phyloP scores from a whole-genome alignment of 1,140 invertebrate species.

The Cyclargus thomasi region DNA sequence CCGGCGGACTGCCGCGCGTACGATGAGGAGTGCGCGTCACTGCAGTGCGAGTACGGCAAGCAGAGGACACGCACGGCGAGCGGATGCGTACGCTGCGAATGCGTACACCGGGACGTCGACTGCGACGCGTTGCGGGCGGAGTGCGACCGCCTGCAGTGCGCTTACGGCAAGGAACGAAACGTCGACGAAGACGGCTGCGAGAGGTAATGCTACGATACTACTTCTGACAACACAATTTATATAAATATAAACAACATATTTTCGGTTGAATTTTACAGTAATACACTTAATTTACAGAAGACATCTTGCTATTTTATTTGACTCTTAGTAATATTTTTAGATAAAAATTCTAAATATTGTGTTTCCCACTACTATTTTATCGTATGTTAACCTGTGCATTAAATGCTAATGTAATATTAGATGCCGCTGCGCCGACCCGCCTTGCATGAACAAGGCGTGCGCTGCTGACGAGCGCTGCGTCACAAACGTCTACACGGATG shows the following conservation, averaged over 20 bases:
- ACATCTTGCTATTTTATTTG: too few relatives aligned
- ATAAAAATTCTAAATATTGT: too few relatives aligned
- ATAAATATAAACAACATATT: not conserved
- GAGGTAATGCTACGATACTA: too few relatives aligned
- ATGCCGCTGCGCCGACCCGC: slow-evolving; percentile 73
- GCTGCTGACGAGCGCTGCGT: slow-evolving; percentile 80
- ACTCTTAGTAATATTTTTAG: too few relatives aligned
- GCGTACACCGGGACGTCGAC: slow-evolving; percentile 56
- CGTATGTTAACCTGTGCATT: too few relatives aligned
- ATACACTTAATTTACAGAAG: too few relatives aligned
- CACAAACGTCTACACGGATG: slow-evolving; percentile 75
- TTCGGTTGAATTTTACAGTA: too few relatives aligned
- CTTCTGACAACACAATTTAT: too few relatives aligned
- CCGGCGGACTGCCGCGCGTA: slow-evolving; percentile 72
- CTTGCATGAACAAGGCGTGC: slow-evolving; percentile 81
- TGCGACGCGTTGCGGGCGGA: slow-evolving; percentile 48
- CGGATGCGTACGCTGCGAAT: slow-evolving; percentile 85
- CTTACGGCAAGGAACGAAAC: slow-evolving; percentile 83
- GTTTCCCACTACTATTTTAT: too few relatives aligned
- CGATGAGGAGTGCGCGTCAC: slow-evolving; percentile 75
- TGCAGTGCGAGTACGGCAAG: slow-evolving; percentile 85
- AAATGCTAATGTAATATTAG: slow-evolving; percentile 25
- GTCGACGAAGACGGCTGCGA: slow-evolving; percentile 80
- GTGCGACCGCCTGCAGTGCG: slow-evolving; percentile 80
- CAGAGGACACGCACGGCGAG: slow-evolving; percentile 80